These are phyloP conservation scores for Cepphus grylle DNA, from an alignment of 2,113 vertebrate species.

Conservation along the genomic window DNA sequence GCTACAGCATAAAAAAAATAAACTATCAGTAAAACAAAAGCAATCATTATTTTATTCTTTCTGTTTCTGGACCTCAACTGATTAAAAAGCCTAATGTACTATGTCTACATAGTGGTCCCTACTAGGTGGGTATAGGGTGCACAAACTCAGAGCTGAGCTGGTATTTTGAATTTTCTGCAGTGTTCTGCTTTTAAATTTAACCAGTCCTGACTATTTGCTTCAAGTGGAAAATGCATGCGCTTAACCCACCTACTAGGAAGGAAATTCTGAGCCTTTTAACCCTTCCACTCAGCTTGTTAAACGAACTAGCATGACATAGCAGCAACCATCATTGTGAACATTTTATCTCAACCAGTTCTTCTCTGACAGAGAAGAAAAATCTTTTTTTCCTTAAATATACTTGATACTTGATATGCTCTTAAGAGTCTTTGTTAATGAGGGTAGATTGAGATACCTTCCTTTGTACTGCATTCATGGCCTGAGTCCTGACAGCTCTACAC, in stretches of 20 bases:
- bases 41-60: background rate
- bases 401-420: background rate
- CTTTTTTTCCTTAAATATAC: background rate
- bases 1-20: background rate
- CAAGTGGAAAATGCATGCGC: background rate
- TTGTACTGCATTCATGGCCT: background rate
- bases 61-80: background rate
- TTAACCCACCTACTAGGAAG: background rate
- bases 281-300: background rate
- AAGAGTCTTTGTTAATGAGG: background rate
- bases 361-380: background rate
- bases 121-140: background rate
- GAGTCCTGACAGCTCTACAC: background rate
- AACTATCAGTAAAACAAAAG: background rate
- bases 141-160: background rate
- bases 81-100: background rate
- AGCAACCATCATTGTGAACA: accelerated
- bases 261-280: background rate
- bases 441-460: background rate
- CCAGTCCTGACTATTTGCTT: background rate
- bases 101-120: background rate
- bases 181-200: background rate
- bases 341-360: background rate
- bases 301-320: background rate
- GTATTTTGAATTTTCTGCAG: background rate